These are phyloP conservation scores for Spisula subtruncata DNA, from an alignment of 2,888 invertebrate genomes.

Conservation along the genomic window DNA sequence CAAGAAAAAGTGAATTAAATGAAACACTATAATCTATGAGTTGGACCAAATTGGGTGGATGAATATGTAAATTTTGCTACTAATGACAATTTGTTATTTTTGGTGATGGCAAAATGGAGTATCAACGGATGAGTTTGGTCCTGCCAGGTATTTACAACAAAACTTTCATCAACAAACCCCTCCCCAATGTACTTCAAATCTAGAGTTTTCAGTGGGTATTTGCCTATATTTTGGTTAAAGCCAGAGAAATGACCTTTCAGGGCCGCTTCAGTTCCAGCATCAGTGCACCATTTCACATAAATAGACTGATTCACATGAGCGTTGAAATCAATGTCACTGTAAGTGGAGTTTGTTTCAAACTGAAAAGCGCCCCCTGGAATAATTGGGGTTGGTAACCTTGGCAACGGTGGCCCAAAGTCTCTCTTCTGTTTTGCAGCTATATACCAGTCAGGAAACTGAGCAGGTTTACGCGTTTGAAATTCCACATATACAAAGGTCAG, in stretches of 20 bases:
- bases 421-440: conserved; percentile 30
- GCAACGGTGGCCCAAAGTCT: conserved; percentile 45
- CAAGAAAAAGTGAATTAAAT: background rate
- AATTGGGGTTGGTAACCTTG: conserved; percentile 42
- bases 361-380: conserved; percentile 58
- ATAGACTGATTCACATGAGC: conserved; percentile 70
- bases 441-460: conserved; percentile 65
- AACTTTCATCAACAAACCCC: conserved; percentile 58
- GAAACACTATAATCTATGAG: conserved; percentile 37
- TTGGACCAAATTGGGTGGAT: conserved; percentile 22
- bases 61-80: conserved; percentile 62
- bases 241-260: conserved; percentile 56
- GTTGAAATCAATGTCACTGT: conserved; percentile 68
- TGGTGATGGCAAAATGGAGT: conserved; percentile 63
- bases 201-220: conserved; percentile 52
- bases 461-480: conserved; percentile 62
- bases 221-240: conserved; percentile 62
- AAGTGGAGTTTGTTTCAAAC: conserved; percentile 43
- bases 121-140: conserved; percentile 34
- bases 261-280: conserved; percentile 69
- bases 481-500: conserved; percentile 70
- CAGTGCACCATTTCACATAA: conserved; percentile 69
- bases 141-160: conserved; percentile 66
- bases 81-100: conserved; percentile 44
- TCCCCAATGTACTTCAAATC: conserved; percentile 66